Conservation (phyloP, 2,113 vertebrate species). For the Labrus mixtus region DNA sequence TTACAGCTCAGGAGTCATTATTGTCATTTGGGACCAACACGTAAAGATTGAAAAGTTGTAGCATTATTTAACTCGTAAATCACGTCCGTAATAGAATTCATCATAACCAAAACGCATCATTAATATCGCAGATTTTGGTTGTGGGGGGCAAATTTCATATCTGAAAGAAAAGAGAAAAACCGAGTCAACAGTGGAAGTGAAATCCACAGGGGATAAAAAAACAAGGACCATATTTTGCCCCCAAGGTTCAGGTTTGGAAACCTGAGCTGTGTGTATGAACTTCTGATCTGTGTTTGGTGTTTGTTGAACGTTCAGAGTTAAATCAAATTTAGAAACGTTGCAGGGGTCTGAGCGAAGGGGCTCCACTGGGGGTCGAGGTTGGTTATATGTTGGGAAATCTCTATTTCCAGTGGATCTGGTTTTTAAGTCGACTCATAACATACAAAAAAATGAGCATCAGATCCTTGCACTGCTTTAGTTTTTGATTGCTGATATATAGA, state of each 20-base stretch:
- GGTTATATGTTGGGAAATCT: too few relatives aligned
- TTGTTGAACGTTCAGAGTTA: slow-evolving; percentile 56
- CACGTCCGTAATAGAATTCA: too few relatives aligned
- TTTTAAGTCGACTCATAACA: too few relatives aligned
- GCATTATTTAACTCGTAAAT: too few relatives aligned
- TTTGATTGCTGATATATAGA: too few relatives aligned
- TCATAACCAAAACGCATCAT: neutral
- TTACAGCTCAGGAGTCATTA: too few relatives aligned
- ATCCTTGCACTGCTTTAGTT: too few relatives aligned
- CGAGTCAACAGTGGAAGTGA: slow-evolving; percentile 10
- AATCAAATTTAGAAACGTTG: slow-evolving; percentile 72
- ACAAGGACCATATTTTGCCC: slow-evolving; percentile 51
- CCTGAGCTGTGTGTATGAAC: slow-evolving; percentile 22
- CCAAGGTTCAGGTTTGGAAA: slow-evolving; percentile 51
- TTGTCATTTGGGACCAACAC: too few relatives aligned
- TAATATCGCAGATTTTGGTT: slow-evolving; percentile 19
- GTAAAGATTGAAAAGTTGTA: too few relatives aligned
- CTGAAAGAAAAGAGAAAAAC: slow-evolving; percentile 3
- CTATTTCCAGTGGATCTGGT: too few relatives aligned
- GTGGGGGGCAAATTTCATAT: neutral
- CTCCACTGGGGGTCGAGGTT: neutral
- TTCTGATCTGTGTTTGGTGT: too few relatives aligned
- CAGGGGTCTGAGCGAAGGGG: slow-evolving; percentile 47
- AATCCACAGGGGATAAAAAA: slow-evolving; percentile 43
- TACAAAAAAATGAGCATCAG: too few relatives aligned